These are phyloP conservation scores for Neofelis nebulosa DNA, from an alignment of 2,113 vertebrate species.

Conservation along the genomic window DNA sequence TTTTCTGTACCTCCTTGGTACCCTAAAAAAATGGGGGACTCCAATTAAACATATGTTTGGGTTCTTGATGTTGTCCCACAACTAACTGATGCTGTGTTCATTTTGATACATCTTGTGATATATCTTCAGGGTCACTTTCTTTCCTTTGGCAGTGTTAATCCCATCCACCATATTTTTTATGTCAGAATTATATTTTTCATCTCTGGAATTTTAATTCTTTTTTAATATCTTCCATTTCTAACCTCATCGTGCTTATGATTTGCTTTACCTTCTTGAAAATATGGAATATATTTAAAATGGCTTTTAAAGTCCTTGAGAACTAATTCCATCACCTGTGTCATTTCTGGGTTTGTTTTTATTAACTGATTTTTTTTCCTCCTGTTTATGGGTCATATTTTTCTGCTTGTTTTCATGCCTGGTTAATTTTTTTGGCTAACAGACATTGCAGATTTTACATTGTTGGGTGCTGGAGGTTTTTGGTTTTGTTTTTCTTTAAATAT, in stretches of 20 bases:
- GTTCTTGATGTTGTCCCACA: background rate
- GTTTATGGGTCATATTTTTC: background rate
- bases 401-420: background rate
- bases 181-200: background rate
- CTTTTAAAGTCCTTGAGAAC: background rate
- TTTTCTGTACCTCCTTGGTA: background rate
- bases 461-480: background rate
- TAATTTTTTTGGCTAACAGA: background rate
- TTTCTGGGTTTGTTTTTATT: background rate
- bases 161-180: background rate
- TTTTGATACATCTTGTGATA: background rate
- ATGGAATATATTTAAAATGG: background rate
- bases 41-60: background rate
- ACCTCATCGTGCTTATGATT: background rate
- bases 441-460: background rate
- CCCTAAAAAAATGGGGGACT: background rate
- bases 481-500: background rate
- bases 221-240: background rate
- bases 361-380: background rate
- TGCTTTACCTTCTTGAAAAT: background rate
- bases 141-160: background rate
- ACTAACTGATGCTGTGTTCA: background rate
- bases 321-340: background rate
- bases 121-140: background rate
- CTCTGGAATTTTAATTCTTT: background rate